A percentile compares a stretch with the other conserved stretches of the same genome.
phyloP scores from a whole-genome alignment of 1,140 invertebrate genomes.

The Drosophila equinoxialis region DNA sequence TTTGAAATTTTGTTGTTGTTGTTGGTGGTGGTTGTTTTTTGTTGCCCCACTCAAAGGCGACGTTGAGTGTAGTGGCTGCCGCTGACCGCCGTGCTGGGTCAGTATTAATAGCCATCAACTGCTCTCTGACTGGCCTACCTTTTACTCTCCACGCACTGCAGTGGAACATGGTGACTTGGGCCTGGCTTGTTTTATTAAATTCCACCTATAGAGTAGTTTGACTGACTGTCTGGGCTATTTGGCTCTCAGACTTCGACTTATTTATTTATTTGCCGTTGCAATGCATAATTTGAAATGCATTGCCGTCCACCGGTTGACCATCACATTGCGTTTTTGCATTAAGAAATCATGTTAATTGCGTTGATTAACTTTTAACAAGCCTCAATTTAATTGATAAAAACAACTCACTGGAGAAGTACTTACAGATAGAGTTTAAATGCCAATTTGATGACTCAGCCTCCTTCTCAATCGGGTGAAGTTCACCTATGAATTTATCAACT shows the following conservation, averaged over 20 bases:
- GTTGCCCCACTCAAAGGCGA: conserved; percentile 47
- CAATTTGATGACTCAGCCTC: conserved; percentile 50
- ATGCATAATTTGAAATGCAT: conserved; percentile 55
- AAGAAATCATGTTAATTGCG: conserved; percentile 71
- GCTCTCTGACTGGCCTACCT: conserved; percentile 53
- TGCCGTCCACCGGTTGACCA: conserved; percentile 72
- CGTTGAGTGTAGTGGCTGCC: conserved; percentile 52
- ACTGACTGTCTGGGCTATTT: conserved; percentile 38
- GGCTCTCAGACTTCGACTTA: conserved; percentile 31
- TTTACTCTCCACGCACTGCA: conserved; percentile 57
- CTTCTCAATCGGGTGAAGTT: conserved; percentile 64
- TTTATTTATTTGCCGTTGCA: conserved; percentile 28
- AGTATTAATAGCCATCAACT: conserved; percentile 59
- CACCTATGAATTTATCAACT: conserved; percentile 45
- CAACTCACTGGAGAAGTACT: background rate
- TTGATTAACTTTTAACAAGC: conserved; percentile 57
- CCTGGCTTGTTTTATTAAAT: conserved; percentile 67
- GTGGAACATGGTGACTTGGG: background rate
- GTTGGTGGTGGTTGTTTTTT: conserved; percentile 20
- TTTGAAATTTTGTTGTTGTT: conserved; percentile 47
- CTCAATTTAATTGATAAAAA: conserved; percentile 7
- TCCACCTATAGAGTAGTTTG: conserved; percentile 47
- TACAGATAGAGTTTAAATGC: conserved; percentile 1
- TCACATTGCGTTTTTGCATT: conserved; percentile 68
- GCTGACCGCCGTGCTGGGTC: conserved; percentile 75